Evolutionary conservation across 2,113 vertebrate genomes (phyloP), one percentile per base, ranked within the genome.

Genomic region (Bubo blakistoni): DNA sequence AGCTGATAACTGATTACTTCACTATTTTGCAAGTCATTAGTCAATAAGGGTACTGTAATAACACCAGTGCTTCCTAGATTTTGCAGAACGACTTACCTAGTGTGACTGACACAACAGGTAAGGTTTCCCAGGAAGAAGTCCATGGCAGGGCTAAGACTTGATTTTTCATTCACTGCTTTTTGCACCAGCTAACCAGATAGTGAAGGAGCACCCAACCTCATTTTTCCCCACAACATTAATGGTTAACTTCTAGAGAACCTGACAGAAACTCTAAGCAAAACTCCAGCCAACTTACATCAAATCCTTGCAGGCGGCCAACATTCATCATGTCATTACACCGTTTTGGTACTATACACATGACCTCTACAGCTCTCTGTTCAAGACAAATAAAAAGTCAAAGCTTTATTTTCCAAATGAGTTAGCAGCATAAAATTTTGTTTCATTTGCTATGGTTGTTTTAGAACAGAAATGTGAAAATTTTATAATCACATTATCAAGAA

Each of bases 291-390:
- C 97, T 99, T 98, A 99, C 99, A 88, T 99, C 99, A 94, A 99
- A 99, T 97, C 99, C 99, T 97, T 99, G 99, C 74, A 99, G 99
- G 61, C 99, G 98, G 52, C 99, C 99, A 15, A 99, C 99, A 95
- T 99, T 99, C 99, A 99, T 99, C 99, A 99, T 99, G 96, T 99
- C 99, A 63, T 99, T 99, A 97, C 99, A 99, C 81, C 99, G 98
- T 98, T 99, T 99, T 30, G 99, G 99, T 91, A 99, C 99, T 55
- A 99, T 98, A 98, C 99, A 99, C 99, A 99, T 99, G 97, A 99
- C 98, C 95, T 99, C 99, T 95, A 99, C 99, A 19, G 99, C 98
- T 99, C 98, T 99, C 99, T 99, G 98, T 44, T 88, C 97, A 83
- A 40, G 34, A 88, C 67, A 91, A 96, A 96, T 42, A 92, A 91